phyloP scores from a whole-genome alignment of 2,797 vertebrate species.

The Anguilla megastoma region DNA sequence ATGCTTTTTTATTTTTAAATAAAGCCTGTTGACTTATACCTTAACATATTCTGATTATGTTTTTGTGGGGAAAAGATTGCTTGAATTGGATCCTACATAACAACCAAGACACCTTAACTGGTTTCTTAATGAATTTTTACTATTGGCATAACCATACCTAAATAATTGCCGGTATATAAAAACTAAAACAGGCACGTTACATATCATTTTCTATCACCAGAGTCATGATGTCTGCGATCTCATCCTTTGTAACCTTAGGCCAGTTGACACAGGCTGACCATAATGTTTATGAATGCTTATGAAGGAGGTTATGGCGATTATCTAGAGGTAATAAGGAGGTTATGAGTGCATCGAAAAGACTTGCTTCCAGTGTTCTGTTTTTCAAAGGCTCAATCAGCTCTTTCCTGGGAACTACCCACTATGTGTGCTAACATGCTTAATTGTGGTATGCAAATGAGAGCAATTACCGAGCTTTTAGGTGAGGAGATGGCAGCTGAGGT shows the following conservation, averaged over 20 bases:
- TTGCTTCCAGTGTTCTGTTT: background rate
- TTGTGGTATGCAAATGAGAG: conserved; percentile 99
- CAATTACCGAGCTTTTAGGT: conserved; percentile 99
- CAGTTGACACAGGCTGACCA: background rate
- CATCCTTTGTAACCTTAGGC: background rate
- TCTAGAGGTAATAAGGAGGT: background rate
- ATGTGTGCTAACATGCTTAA: conserved; percentile 99
- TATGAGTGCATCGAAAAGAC: background rate
- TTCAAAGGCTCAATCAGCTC: conserved; percentile 54
- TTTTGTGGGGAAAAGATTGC: background rate
- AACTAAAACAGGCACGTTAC: background rate
- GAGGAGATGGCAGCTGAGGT: conserved; percentile 99
- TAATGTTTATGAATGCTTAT: background rate
- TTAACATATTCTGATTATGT: background rate
- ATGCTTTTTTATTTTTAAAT: background rate
- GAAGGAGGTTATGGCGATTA: background rate
- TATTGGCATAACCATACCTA: background rate
- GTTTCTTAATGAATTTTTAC: background rate
- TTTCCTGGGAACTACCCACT: conserved; percentile 87
- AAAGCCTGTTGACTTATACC: background rate
- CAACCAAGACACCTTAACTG: background rate
- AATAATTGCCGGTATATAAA: background rate
- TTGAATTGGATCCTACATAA: background rate
- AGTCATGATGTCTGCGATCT: background rate
- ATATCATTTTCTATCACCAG: background rate